phyloP scores from a whole-genome alignment of 2,797 vertebrate genomes.

The Sandelia bainsii region DNA sequence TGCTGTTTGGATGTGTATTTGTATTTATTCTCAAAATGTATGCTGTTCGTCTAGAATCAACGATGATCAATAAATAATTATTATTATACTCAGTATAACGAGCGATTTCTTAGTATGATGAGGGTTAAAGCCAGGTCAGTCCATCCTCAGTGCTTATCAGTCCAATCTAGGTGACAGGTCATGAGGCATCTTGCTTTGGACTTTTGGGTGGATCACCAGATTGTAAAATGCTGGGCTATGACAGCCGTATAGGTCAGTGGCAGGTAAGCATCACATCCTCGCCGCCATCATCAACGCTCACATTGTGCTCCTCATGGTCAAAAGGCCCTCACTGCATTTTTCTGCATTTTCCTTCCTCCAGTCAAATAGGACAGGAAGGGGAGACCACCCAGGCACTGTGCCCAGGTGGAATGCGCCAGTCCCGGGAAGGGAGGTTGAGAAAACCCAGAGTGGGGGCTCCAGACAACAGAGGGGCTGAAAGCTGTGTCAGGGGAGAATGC shows the following conservation, averaged over 20 bases:
- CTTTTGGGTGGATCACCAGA: constrained; percentile 63
- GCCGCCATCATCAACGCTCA: constrained; percentile 77
- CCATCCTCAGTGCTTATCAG: constrained; percentile 69
- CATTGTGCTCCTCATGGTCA: constrained; percentile 78
- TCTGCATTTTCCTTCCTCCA: constrained; percentile 72
- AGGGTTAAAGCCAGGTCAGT: constrained; percentile 68
- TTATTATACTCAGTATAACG: constrained; percentile 20
- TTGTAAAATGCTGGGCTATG: constrained; percentile 64
- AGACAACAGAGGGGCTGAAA: constrained; percentile 74
- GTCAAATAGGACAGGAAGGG: constrained; percentile 39
- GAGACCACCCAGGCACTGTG: constrained; percentile 82
- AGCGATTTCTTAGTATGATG: constrained; percentile 25
- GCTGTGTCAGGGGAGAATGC: constrained; percentile 82
- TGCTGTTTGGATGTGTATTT: constrained; percentile 65
- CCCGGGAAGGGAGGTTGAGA: constrained; percentile 61
- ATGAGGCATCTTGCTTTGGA: constrained; percentile 63
- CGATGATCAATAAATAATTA: constrained; percentile 68
- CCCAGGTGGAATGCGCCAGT: constrained; percentile 81
- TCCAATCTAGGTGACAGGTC: constrained; percentile 71
- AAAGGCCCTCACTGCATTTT: constrained; percentile 72
- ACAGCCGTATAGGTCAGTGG: constrained; percentile 77
- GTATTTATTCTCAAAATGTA: constrained; percentile 77
- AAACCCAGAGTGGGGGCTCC: constrained; percentile 52
- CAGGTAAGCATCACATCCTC: constrained; percentile 79
- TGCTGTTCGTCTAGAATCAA: constrained; percentile 50